Evolutionary conservation across 2,113 vertebrate species (phyloP), one percentile per base, ranked within the genome.

Genomic region (Pseudorectes ferrugineus): DNA sequence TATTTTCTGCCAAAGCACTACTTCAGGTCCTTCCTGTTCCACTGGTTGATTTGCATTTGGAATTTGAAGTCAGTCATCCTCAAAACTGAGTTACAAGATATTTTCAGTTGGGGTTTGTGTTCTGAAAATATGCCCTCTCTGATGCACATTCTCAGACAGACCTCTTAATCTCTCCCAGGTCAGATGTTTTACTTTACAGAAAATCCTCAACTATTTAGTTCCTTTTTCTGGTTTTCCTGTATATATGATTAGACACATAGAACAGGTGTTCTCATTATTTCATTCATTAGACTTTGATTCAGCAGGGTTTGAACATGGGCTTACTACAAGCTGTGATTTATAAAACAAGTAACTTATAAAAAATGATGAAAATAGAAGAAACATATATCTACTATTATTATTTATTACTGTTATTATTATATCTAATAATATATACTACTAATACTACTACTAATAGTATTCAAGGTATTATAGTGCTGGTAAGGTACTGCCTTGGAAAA

Each of bases 371-470:
- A 75, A 63, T 11, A 86, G 15, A 75, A 83, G 11, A 77, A 77
- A n/a, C 1, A 43, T 2, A 5, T 4, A 20, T 24, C 16, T 45
- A 31, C 40, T 51, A 14, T 24, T 38, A 6, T 23, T 31, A 12
- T 12, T 51, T 5, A 24, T 25, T 1, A 45, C 11, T 38, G 11
- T 43, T 19, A 38, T 33, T 3, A 46, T 33, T 7, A 38, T n/a
- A 8, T 19, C 8, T 55, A 55, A n/a, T 12, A 15, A 35, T 35
- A 15, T 29, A 15, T 40, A 40, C 21, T 29, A 25, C 9, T 61
- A 74, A 2, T 21, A 20, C 0, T 23, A 36, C 0, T 85, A 18
- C 0, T 59, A n/a, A 4, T 43, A 75, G 24, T 45, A 31, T 23
- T 85, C 31, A 71, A 62, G 16, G 5, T 80, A 29, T 58, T 6